Conservation (phyloP, 2,888 invertebrate species). For the Metalampra italica region DNA sequence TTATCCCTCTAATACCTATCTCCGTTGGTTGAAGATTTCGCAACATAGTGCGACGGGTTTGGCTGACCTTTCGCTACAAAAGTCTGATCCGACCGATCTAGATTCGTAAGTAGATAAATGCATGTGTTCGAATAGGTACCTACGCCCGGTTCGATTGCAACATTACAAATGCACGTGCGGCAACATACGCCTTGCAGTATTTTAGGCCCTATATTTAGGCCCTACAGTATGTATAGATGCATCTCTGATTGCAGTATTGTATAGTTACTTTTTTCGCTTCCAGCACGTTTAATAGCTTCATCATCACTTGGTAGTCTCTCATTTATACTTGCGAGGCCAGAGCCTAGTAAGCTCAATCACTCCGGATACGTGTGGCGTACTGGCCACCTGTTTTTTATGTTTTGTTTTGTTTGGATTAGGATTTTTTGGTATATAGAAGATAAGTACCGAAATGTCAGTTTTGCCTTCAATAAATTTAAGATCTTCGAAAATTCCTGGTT, state of each 20-base stretch:
- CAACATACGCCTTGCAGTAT: conserved; percentile 2
- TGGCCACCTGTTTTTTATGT: no score
- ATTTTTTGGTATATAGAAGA: no score
- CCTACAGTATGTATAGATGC: neutral
- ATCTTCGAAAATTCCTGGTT: no score
- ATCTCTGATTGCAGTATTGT: neutral
- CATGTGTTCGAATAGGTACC: conserved; percentile 27
- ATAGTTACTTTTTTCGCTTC: no score
- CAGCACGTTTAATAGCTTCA: no score
- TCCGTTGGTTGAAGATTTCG: conserved; percentile 25
- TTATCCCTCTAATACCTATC: neutral
- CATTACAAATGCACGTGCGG: conserved; percentile 20
- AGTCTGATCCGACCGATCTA: conserved; percentile 57
- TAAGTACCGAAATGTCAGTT: no score
- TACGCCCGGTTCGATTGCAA: conserved; percentile 33
- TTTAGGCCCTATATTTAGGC: neutral
- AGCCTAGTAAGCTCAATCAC: no score
- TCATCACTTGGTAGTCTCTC: no score
- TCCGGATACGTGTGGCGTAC: no score
- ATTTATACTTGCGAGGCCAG: no score
- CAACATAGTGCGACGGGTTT: conserved; percentile 41
- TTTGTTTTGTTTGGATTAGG: no score
- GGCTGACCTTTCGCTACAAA: conserved; percentile 66
- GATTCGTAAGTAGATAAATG: conserved; percentile 56
- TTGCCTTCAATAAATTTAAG: no score